A percentile compares a stretch with the other conserved stretches of the same genome.
phyloP scores from a whole-genome alignment of 2,888 invertebrate species.

The Folsomia manolachei region DNA sequence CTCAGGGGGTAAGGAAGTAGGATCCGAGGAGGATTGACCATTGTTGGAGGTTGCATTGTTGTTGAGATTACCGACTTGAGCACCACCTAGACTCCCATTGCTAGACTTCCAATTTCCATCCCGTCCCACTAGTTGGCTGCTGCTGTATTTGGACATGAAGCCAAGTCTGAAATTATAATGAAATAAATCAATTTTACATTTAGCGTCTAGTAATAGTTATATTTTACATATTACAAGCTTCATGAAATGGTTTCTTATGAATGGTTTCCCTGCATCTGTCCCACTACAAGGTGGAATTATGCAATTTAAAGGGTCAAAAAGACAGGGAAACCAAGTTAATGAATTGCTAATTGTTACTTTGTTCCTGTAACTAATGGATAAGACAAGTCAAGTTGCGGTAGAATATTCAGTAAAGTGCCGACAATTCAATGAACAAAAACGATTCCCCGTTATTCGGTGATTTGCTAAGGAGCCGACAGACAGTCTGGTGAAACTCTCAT shows the following conservation, averaged over 20 bases:
- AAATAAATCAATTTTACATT: too few relatives aligned
- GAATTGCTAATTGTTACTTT: too few relatives aligned
- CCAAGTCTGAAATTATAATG: conserved; percentile 47
- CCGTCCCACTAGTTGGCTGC: conserved; percentile 44
- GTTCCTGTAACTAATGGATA: too few relatives aligned
- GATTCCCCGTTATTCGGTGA: background rate
- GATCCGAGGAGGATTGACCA: conserved; percentile 25
- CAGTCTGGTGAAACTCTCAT: too few relatives aligned
- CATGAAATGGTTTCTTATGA: too few relatives aligned
- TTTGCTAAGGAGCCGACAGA: background rate
- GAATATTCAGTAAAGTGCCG: background rate
- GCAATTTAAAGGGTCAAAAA: too few relatives aligned
- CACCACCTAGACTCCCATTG: conserved; percentile 19
- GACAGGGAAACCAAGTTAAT: too few relatives aligned
- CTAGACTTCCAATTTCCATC: conserved; percentile 29
- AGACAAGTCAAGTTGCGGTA: too few relatives aligned
- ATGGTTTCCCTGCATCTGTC: too few relatives aligned
- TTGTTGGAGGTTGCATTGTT: conserved; percentile 12
- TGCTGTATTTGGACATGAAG: conserved; percentile 49
- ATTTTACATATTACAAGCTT: too few relatives aligned
- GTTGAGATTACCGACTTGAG: conserved; percentile 32
- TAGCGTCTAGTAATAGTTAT: too few relatives aligned
- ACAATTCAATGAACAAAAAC: background rate
- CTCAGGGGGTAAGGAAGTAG: conserved; percentile 57
- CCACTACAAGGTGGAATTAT: too few relatives aligned